Base-by-base conservation (phyloP, 2,888 invertebrate species). In the Conistra vaccinii region DNA sequence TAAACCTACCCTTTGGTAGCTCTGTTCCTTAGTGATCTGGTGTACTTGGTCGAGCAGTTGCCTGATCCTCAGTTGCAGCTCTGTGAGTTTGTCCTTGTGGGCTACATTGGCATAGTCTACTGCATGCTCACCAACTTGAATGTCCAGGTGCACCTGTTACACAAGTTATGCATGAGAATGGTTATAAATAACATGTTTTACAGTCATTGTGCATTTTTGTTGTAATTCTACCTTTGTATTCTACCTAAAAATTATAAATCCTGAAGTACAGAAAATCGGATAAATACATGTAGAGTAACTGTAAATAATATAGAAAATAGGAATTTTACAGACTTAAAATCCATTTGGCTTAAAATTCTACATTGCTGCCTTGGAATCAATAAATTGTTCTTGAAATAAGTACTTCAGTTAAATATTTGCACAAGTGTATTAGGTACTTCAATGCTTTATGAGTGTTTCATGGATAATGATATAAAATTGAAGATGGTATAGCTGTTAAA, bases 21-120 rank as follows among this genome's bases (percentile, higher is more conserved):
- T 99, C 93, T 99, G 99, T 93, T 99, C 99, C 95, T 99, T 99
- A n/a, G 99, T 99, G 81, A 99, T 99, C 95, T 99, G 99, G 83
- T 99, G 99, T 0, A 99, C 99, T 97, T 99, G 99, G 94, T 99
- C 99, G 23, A 99, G 95, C 32, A 99, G 97, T 93, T 99, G 99
- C 67, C 99, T 97, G 79, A 99, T 98, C 90, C 99, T 97, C 69
- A 99, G 96, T 93, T 99, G 99, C 23, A 99, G 96, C 93, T 99
- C 99, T 2, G 99, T 98, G 69, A 99, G 96, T 93, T 99, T 99
- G 93, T 99, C 99, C 93, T 99, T 99, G 91, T 99, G 99, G 4
- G 99, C 99, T 70, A 99, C 98, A 95, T 99, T 98, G 32, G 99
- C 98, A 94, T 99, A 99, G 94, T 99, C 99, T 78, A 99, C 98